Conservation (phyloP, 2,797 vertebrate species). For the Diceros bicornis region DNA sequence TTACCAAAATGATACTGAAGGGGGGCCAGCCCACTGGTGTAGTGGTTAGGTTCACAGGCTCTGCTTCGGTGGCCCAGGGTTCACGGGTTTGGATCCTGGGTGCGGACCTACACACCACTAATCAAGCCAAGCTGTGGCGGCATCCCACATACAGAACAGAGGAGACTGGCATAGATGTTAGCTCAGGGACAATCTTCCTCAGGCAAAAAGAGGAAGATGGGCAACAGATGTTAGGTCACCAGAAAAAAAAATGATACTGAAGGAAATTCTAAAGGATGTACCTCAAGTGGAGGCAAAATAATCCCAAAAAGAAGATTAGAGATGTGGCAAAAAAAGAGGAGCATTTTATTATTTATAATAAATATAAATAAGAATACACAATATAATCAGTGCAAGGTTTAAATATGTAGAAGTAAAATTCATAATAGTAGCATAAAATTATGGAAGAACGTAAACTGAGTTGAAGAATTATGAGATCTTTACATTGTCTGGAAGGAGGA, state of each 20-base stretch:
- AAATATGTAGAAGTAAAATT: background rate
- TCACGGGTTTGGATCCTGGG: too few species aligned
- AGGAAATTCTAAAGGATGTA: background rate
- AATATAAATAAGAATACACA: background rate
- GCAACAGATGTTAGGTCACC: too few species aligned
- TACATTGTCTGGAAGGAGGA: background rate
- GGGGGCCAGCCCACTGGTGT: too few species aligned
- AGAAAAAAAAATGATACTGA: background rate
- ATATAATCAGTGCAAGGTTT: background rate
- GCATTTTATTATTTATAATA: background rate
- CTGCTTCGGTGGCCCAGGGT: too few species aligned
- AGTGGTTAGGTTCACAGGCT: too few species aligned
- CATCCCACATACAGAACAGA: too few species aligned
- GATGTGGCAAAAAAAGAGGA: background rate
- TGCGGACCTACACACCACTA: too few species aligned
- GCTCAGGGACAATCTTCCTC: too few species aligned
- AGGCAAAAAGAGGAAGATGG: too few species aligned
- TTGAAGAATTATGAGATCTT: background rate
- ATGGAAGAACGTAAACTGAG: background rate
- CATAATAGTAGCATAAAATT: background rate
- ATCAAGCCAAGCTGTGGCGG: too few species aligned
- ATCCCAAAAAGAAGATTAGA: background rate
- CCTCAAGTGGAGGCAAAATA: background rate
- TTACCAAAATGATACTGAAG: background rate
- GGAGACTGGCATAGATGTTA: too few species aligned